A percentile compares a stretch with the other conserved stretches of the same genome.
Conservation (phyloP, 2,797 vertebrate genomes). For the Pantherophis vulpinus region DNA sequence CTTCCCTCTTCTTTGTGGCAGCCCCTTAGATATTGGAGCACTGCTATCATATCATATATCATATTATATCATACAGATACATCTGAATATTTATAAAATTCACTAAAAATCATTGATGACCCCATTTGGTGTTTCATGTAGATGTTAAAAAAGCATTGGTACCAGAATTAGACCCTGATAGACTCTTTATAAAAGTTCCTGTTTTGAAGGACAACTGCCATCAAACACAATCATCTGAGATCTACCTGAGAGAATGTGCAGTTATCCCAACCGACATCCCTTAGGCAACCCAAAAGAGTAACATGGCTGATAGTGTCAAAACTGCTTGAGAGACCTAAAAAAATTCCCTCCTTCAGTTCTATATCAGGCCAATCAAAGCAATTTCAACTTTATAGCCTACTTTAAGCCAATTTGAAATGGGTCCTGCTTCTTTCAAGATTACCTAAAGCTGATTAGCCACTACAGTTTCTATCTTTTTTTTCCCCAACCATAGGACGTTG, state of each 20-base stretch:
- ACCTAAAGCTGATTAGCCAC: background rate
- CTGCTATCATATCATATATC: too few species aligned
- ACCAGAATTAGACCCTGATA: background rate
- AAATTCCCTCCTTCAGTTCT: background rate
- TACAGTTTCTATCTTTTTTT: background rate
- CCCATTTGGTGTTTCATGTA: background rate
- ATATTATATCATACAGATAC: too few species aligned
- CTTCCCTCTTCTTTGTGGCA: background rate
- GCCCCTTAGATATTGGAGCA: background rate
- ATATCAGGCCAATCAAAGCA: background rate
- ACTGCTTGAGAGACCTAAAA: background rate
- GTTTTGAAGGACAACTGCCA: background rate
- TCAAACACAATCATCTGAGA: background rate
- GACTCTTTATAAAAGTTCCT: background rate
- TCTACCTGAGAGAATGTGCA: background rate
- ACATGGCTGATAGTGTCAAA: background rate
- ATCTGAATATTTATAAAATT: background rate
- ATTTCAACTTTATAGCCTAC: background rate
- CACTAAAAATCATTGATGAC: background rate
- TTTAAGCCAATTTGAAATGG: background rate
- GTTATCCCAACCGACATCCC: background rate
- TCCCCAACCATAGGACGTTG: background rate
- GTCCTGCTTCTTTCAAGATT: background rate
- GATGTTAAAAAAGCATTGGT: background rate
- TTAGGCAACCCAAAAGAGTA: background rate